Conservation (phyloP, 2,888 invertebrate genomes). For the Phrixothrix hirtus region DNA sequence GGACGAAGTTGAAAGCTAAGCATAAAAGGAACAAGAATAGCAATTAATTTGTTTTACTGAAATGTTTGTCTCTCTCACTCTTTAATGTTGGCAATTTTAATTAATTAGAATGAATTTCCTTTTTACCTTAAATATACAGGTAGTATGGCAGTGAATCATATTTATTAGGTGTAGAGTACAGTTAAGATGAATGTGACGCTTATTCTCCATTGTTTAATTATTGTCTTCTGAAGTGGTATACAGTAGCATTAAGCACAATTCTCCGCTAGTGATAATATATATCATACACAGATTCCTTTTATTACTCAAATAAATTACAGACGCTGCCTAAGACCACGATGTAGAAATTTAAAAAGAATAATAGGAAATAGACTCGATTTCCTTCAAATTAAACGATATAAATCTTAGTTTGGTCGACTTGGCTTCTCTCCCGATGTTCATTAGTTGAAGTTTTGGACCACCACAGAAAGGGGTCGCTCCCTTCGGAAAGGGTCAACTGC, state of each 20-base stretch:
- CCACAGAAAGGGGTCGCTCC: conserved; percentile 22
- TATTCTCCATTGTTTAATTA: not conserved
- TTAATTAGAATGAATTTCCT: not conserved
- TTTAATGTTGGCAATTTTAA: not conserved
- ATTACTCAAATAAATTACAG: not conserved
- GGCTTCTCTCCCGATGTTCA: conserved; percentile 30
- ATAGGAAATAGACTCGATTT: conserved; percentile 28
- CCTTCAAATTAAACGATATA: conserved; percentile 32
- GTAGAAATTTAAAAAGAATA: conserved; percentile 21
- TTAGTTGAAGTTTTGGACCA: conserved; percentile 28
- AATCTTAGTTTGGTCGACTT: conserved; percentile 30
- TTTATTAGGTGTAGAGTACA: not conserved
- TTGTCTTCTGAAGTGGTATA: not conserved
- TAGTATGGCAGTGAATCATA: not conserved
- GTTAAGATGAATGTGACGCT: not conserved
- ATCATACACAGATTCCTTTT: conserved; percentile 11
- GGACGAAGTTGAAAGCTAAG: not conserved
- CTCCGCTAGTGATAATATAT: conserved; percentile 3
- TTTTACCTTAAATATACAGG: not conserved
- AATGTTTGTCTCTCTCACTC: not conserved
- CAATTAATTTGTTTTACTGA: not conserved
- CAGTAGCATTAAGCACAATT: not conserved
- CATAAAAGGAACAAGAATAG: not conserved
- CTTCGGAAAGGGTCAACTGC: conserved; percentile 26
- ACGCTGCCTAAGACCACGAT: not conserved